Conservation (phyloP, 2,113 vertebrate genomes). For the Mionectes macconnelli region DNA sequence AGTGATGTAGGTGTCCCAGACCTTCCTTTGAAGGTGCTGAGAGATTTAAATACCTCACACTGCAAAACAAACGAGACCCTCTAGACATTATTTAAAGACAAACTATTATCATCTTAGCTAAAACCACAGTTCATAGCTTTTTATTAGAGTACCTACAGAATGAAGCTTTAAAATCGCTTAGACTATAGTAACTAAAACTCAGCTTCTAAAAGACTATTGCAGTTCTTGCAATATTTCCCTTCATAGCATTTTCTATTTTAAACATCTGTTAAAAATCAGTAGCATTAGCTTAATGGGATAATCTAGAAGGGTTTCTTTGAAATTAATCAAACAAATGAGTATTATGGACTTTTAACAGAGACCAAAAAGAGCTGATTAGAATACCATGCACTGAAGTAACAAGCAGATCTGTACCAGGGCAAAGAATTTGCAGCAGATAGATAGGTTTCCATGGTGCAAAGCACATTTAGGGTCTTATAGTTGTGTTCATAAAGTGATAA, state of each 20-base stretch:
- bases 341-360: slow-evolving; percentile 53
- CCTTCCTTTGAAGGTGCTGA: background rate
- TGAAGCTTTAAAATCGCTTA: background rate
- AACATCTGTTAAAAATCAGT: slow-evolving; percentile 60
- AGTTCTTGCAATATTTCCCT: slow-evolving; percentile 3
- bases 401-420: background rate
- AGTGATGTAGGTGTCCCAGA: background rate
- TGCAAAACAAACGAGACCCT: background rate
- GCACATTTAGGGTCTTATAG: background rate
- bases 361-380: slow-evolving; percentile 5
- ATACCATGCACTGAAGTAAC: background rate
- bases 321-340: slow-evolving; percentile 67
- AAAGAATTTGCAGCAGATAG: background rate
- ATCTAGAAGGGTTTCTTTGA: slow-evolving; percentile 34
- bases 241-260: slow-evolving; percentile 31
- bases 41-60: background rate
- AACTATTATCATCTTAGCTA: background rate
- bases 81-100: background rate
- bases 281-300: slow-evolving; percentile 49
- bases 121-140: background rate
- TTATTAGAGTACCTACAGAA: background rate
- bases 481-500: background rate
- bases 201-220: background rate
- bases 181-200: slow-evolving; percentile 13
- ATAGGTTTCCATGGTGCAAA: background rate